A percentile compares a stretch with the other conserved stretches of the same genome.
phyloP scores from a whole-genome alignment of 2,888 invertebrate genomes.

The Parapristionchus giblindavisi region DNA sequence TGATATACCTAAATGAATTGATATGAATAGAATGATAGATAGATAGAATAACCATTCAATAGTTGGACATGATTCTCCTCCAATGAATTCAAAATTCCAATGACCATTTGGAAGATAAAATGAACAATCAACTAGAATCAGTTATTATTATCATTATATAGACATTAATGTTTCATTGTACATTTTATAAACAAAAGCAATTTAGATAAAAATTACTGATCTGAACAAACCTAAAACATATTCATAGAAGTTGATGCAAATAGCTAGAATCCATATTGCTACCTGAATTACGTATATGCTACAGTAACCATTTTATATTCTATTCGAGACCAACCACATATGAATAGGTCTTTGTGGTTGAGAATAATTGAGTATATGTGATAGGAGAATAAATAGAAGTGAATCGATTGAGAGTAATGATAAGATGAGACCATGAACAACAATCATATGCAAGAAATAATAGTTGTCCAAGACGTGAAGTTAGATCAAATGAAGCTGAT shows the following conservation, averaged over 20 bases:
- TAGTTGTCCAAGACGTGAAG: conserved; percentile 24
- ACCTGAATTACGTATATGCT: conserved; percentile 1
- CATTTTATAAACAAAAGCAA: too few relatives aligned
- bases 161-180: too few relatives aligned
- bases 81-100: conserved; percentile 35
- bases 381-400: conserved; percentile 24
- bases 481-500: conserved; percentile 12
- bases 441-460: conserved; percentile 29
- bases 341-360: neutral
- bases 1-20: conserved; percentile 7
- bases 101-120: conserved; percentile 6
- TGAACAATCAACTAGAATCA: conserved; percentile 13
- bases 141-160: neutral
- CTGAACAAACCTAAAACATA: conserved; percentile 27
- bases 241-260: conserved; percentile 33
- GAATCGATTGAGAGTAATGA: conserved; percentile 31
- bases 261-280: conserved; percentile 19
- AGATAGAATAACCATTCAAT: conserved; percentile 24
- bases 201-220: neutral
- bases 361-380: conserved; percentile 1
- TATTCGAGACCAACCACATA: conserved; percentile 2
- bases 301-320: neutral
- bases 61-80: conserved; percentile 11
- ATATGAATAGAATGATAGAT: too few relatives aligned
- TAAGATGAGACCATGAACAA: conserved; percentile 32